Base-by-base conservation (phyloP, 1,140 invertebrate species). In the Heliconius eleuchia region DNA sequence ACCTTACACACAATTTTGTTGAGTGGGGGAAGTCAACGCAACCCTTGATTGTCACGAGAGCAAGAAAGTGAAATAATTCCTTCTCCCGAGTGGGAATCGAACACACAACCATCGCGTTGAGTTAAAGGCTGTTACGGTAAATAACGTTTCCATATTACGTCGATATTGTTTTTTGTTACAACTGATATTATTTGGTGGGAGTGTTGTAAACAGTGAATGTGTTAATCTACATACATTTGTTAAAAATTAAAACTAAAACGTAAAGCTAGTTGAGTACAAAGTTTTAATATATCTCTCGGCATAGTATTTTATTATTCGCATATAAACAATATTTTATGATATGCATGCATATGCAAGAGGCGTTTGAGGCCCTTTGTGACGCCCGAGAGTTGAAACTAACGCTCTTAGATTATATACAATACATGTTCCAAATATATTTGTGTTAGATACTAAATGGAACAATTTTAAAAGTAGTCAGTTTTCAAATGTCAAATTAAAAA, bases 161-260 rank as follows among this genome's bases (percentile, higher is more conserved):
- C 19, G 18, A 16, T 78, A 79, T 55, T 76, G 2, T 75, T 81
- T 30, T 86, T 89, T 89, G 87, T 87, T 84, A 88, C 83, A 82
- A 85, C 83, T 83, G 85, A 82, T 70, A 84, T 86, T 91, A 88
- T 93, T 91, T 93, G 91, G 92, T 92, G 88, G 90, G 90, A 88
- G 85, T 27, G 23, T 85, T 86, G 83, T 84, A 86, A 93, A 94
- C 92, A 93, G 92, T 94, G 92, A 94, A 86, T 94, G 92, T 94
- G 92, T 94, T 94, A 93, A 94, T 94, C 89, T 86, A 92, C 90
- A 88, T 89, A 87, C 79, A 82, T 57, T 57, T 66, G 19, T 60
- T 80, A 85, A 83, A 34, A 91, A 86, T 87, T 87, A 84, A 88
- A 86, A 81, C 84, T 91, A 90, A 52, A 86, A 85, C 73, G 87